Evolutionary conservation across 1,140 invertebrate genomes (phyloP), one percentile per base, ranked within the genome.

Genomic region (Bilobella aurantiaca): DNA sequence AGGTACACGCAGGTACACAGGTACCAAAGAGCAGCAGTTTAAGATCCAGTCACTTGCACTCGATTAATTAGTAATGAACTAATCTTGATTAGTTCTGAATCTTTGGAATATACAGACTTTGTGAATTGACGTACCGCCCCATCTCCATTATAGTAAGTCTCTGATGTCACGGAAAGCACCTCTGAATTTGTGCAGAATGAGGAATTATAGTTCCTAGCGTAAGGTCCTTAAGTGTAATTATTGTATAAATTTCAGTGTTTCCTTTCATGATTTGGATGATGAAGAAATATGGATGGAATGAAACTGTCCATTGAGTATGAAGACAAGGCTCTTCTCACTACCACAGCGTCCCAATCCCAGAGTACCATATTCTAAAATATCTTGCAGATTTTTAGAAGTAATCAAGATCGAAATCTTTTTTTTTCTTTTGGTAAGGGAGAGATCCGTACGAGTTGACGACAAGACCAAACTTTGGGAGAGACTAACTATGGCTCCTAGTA

Each of bases 271-370:
- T 42, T 42, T 42, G 34, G 49, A 53, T 53, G n/a, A 42, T 42
- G 37, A 42, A 42, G 37, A 12, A 42, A 42, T 12, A 42, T 53
- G 49, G 49, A 53, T 53, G 49, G 49, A 53, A 53, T 53, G 49
- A 53, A 53, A 53, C 49, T 53, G 49, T 53, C 49, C 49, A 53
- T 53, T 53, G 8, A n/a, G n/a, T n/a, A n/a, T n/a, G n/a, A n/a
- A n/a, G n/a, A n/a, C n/a, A n/a, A n/a, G n/a, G n/a, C n/a, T n/a
- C n/a, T n/a, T n/a, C n/a, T n/a, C n/a, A n/a, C n/a, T n/a, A n/a
- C n/a, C n/a, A n/a, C n/a, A n/a, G n/a, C n/a, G n/a, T n/a, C n/a
- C n/a, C n/a, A n/a, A n/a, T n/a, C n/a, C n/a, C n/a, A n/a, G n/a
- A n/a, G n/a, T n/a, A n/a, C n/a, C n/a, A n/a, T n/a, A n/a, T n/a